A percentile compares a stretch with the other conserved stretches of the same genome.
Conservation (phyloP, 2,797 vertebrate genomes). For the Lithobates sylvaticus region DNA sequence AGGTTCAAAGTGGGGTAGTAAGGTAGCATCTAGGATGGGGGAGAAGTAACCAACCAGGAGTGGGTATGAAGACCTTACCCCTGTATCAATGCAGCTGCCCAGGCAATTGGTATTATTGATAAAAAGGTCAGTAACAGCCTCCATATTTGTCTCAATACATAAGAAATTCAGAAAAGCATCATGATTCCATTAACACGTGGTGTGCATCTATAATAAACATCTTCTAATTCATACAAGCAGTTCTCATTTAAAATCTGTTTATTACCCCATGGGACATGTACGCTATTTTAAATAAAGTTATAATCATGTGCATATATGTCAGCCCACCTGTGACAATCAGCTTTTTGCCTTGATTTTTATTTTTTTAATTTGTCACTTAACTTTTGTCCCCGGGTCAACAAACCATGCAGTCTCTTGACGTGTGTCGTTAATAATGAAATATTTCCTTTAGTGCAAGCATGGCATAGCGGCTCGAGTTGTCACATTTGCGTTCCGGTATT, state of each 20-base stretch:
- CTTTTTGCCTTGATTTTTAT: neutral
- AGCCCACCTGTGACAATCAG: constrained; percentile 3
- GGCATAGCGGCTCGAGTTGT: neutral
- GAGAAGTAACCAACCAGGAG: too few relatives aligned
- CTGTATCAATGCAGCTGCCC: too few relatives aligned
- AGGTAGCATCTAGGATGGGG: too few relatives aligned
- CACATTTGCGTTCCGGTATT: constrained; percentile 23
- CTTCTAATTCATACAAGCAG: too few relatives aligned
- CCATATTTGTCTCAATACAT: too few relatives aligned
- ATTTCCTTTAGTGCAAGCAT: neutral
- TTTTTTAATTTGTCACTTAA: constrained; percentile 2
- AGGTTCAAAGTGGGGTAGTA: too few relatives aligned
- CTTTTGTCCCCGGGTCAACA: constrained; percentile 16
- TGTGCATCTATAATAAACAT: too few relatives aligned
- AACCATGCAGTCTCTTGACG: neutral
- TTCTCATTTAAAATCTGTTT: neutral
- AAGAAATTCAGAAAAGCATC: too few relatives aligned
- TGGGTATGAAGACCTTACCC: too few relatives aligned
- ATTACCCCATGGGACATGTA: neutral
- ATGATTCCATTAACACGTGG: too few relatives aligned
- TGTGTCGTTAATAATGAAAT: constrained; percentile 12
- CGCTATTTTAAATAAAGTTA: neutral
- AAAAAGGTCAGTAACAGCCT: too few relatives aligned
- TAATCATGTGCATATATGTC: neutral
- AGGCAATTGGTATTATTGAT: too few relatives aligned